Conservation (phyloP, 2,797 vertebrate genomes). For the Acrocephalus scirpaceus region DNA sequence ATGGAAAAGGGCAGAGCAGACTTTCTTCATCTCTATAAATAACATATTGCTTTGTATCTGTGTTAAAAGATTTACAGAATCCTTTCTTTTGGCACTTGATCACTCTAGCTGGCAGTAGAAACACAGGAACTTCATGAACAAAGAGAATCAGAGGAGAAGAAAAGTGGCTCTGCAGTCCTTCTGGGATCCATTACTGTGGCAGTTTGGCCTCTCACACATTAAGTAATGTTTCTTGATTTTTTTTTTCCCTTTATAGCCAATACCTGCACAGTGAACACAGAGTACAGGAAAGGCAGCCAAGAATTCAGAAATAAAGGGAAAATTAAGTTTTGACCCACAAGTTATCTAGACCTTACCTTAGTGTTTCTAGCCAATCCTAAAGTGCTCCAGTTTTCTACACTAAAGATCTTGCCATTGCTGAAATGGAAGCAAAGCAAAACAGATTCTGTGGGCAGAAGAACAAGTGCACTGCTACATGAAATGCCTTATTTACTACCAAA, state of each 20-base stretch:
- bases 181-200: background rate
- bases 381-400: background rate
- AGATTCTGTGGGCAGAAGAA: background rate
- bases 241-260: background rate
- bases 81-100: conserved; percentile 10
- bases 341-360: background rate
- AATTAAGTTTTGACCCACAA: background rate
- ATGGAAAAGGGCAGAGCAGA: conserved; percentile 10
- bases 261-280: background rate
- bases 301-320: background rate
- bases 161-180: background rate
- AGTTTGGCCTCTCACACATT: background rate
- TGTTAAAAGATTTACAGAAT: conserved; percentile 41
- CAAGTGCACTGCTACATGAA: background rate
- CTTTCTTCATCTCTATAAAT: conserved; percentile 28
- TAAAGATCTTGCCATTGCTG: background rate
- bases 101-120: background rate
- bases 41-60: conserved; percentile 11
- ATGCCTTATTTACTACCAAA: background rate
- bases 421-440: background rate
- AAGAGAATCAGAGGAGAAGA: background rate
- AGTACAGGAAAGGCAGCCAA: background rate
- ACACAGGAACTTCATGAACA: background rate
- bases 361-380: background rate
- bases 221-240: background rate